Conservation (phyloP, 2,888 invertebrate genomes). For the Zaprionus obscuricornis region DNA sequence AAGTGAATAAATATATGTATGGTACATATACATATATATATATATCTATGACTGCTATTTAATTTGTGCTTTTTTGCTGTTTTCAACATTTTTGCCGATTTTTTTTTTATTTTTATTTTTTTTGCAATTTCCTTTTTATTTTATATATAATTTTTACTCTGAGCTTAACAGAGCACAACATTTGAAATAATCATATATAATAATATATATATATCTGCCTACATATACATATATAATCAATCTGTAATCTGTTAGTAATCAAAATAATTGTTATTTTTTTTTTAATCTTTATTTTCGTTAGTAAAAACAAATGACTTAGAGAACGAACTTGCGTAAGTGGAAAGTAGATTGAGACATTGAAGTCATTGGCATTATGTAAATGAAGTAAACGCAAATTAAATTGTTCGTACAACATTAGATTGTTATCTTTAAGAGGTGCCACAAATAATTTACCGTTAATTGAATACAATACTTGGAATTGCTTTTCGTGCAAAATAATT, state of each 20-base stretch:
- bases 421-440: slow-evolving; percentile 42
- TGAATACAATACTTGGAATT: slow-evolving; percentile 31
- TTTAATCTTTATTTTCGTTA: not conserved
- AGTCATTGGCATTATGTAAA: slow-evolving; percentile 71
- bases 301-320: slow-evolving; percentile 53
- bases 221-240: too few species aligned
- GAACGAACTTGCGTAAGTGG: slow-evolving; percentile 64
- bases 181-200: slow-evolving; percentile 42
- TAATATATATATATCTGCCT: slow-evolving; percentile 32
- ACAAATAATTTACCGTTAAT: slow-evolving; percentile 66
- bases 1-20: too few species aligned
- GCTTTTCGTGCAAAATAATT: slow-evolving; percentile 41
- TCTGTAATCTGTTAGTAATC: slow-evolving; percentile 8
- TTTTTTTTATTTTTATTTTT: slow-evolving; percentile 16
- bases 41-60: slow-evolving; percentile 30
- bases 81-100: slow-evolving; percentile 34
- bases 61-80: slow-evolving; percentile 52
- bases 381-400: slow-evolving; percentile 59
- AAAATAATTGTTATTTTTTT: too few species aligned
- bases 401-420: slow-evolving; percentile 53
- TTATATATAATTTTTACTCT: slow-evolving; percentile 27
- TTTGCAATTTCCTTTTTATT: slow-evolving; percentile 36
- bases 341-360: slow-evolving; percentile 30
- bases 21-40: slow-evolving; percentile 8
- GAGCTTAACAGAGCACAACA: slow-evolving; percentile 69